phyloP scores from a whole-genome alignment of 2,888 invertebrate species.

The Tetragonula carbonaria region DNA sequence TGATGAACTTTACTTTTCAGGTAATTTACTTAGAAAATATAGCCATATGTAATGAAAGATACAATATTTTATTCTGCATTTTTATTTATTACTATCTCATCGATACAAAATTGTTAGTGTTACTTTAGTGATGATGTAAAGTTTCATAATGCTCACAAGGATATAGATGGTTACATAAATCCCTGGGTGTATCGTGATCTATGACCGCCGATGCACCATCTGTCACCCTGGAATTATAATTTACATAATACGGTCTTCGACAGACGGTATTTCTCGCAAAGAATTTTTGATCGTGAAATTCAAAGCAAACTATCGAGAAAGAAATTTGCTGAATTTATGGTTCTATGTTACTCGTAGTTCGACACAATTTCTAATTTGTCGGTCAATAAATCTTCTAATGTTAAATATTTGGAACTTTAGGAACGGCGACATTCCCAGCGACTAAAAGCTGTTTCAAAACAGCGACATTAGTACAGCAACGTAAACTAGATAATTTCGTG shows the following conservation, averaged over 20 bases:
- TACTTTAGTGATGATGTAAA: constrained; percentile 22
- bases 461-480: background rate
- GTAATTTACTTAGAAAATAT: background rate
- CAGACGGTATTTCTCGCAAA: constrained; percentile 29
- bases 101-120: constrained; percentile 10
- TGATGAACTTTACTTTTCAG: background rate
- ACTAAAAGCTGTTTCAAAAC: background rate
- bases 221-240: constrained; percentile 48
- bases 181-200: constrained; percentile 39
- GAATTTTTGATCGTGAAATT: constrained; percentile 19
- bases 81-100: constrained; percentile 1
- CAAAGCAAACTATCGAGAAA: constrained; percentile 6
- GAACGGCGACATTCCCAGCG: background rate
- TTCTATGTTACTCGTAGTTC: background rate
- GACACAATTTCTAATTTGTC: background rate
- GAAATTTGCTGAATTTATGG: background rate
- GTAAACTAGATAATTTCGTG: constrained; percentile 1
- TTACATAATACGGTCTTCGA: constrained; percentile 52
- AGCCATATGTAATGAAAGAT: too few relatives aligned
- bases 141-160: constrained; percentile 44
- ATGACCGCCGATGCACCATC: constrained; percentile 51
- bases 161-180: constrained; percentile 45
- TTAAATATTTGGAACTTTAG: background rate
- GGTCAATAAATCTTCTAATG: background rate
- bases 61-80: background rate